Evolutionary conservation across 2,113 vertebrate genomes (phyloP).

Genomic region (Microtus montanus): DNA sequence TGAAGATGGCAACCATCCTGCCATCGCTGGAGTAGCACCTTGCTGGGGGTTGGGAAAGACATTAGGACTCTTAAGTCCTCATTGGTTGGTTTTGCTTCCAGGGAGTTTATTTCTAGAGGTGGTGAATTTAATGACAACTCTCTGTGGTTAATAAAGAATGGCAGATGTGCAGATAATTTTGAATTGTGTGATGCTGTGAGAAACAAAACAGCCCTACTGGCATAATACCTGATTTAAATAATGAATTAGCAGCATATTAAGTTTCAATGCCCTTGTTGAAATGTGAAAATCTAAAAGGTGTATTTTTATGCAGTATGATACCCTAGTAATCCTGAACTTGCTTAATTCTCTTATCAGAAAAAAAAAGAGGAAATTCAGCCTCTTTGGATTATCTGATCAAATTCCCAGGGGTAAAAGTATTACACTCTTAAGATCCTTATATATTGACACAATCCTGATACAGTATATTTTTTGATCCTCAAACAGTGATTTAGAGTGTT

Average conservation of each 20-base stretch:
- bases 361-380: constrained; percentile 33
- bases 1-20: neutral
- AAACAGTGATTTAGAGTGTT: constrained; percentile 60
- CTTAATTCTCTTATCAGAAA: constrained; percentile 15
- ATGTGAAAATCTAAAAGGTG: constrained; percentile 51
- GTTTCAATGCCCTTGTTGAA: constrained; percentile 58
- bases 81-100: constrained; percentile 27
- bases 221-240: constrained; percentile 68
- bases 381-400: constrained; percentile 67
- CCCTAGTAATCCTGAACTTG: constrained; percentile 7
- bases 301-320: constrained; percentile 30
- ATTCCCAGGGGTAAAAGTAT: constrained; percentile 67
- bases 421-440: constrained; percentile 67
- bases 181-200: constrained; percentile 58
- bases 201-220: constrained; percentile 70
- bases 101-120: constrained; percentile 53
- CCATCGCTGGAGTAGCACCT: neutral
- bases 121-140: constrained; percentile 31
- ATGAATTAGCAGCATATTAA: constrained; percentile 40
- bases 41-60: neutral
- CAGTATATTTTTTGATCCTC: constrained; percentile 39
- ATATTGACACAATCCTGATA: constrained; percentile 28
- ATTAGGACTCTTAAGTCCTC: neutral
- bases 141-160: constrained; percentile 60
- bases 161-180: constrained; percentile 67